Evolutionary conservation across 1,140 invertebrate species (phyloP), one percentile per base, ranked within the genome.

Genomic region (Wiebesia pumilae): DNA sequence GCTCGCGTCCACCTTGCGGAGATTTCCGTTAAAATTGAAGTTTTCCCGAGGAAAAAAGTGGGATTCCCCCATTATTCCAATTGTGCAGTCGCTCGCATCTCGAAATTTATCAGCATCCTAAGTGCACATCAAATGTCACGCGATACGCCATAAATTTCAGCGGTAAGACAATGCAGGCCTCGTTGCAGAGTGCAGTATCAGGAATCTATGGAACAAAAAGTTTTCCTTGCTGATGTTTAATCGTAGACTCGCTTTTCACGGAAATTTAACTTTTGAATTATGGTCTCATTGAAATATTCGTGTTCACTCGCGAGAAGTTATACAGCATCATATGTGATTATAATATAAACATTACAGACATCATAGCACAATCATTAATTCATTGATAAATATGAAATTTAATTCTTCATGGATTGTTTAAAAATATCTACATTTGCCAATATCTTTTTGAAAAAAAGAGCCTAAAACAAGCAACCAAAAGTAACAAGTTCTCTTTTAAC

Each of bases 1-100:
- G 77, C 83, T 47, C 84, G 67, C 78, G 84, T 82, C 73, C 83
- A 85, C 88, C 83, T 88, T 87, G 85, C 85, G 58, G 78, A 81
- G 85, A 86, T 81, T 77, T 81, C 73, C 81, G 85, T 86, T 82
- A 43, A 62, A 43, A 67, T 12, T 47, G 2, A 19, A 71, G 77
- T 58, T 80, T 85, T 80, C 81, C 54, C 65, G 47, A 69, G n/a
- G 71, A 85, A 85, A 69, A 73, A 47, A 51, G 10, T 9, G n/a
- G 38, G 1, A 9, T 12, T 10, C 6, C 71, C 40, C 24, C 35
- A 40, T 4, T 6, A 0, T 30, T 21, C 47, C 14, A 30, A 82
- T 51, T 73, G 43, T 51, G 81, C 30, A 78, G 19, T 80, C 73
- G 80, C 47, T 75, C 79, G 83, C 38, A 73, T 83, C 80, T 79